These are phyloP conservation scores for Thamnophis elegans DNA, from an alignment of 2,797 vertebrate species.

Conservation along the genomic window DNA sequence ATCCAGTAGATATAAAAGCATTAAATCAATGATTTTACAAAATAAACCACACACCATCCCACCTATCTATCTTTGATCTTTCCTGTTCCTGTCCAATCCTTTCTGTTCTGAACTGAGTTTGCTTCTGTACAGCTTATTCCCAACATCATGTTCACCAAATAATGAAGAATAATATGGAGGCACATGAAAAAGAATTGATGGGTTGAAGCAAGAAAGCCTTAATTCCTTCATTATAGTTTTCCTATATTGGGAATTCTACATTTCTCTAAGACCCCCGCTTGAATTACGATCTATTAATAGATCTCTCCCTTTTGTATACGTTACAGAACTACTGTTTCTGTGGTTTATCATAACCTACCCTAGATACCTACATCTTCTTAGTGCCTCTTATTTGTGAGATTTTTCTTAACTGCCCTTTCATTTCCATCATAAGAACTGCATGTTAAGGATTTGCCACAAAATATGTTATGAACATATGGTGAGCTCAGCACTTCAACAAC, in stretches of 20 bases:
- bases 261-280: neutral
- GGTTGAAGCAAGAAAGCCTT: neutral
- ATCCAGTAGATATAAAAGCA: neutral
- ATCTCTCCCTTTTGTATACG: neutral
- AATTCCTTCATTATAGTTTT: neutral
- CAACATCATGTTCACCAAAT: neutral
- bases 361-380: neutral
- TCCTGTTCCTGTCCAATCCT: neutral
- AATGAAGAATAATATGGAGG: neutral
- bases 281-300: neutral
- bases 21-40: neutral
- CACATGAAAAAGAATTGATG: neutral
- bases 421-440: neutral
- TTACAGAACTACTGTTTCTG: neutral
- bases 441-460: neutral
- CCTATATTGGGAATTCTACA: neutral
- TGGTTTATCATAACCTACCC: neutral
- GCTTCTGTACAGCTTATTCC: neutral
- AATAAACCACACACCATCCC: neutral
- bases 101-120: neutral
- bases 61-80: neutral
- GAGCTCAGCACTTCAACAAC: neutral
- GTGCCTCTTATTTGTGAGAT: neutral
- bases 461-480: neutral
- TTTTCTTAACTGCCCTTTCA: neutral